Evolutionary conservation across 2,113 vertebrate genomes (phyloP).

Genomic region (Erythrocercus mccallii): DNA sequence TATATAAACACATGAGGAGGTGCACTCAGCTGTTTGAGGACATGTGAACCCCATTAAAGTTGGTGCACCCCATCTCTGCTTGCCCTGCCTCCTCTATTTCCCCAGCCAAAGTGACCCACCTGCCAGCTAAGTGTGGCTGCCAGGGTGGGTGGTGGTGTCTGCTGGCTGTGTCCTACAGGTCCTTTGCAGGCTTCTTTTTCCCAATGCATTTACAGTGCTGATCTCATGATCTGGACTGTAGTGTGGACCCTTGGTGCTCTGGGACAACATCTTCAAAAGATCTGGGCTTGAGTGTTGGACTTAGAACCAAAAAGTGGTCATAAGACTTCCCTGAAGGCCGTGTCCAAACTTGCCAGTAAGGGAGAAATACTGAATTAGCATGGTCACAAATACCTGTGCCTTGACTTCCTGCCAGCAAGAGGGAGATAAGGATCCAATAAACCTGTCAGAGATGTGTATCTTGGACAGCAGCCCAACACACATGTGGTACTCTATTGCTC

Average conservation of each 20-base stretch:
- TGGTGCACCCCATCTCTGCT: not conserved
- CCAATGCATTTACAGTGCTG: not conserved
- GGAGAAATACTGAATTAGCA: not conserved
- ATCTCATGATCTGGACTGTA: rapidly evolving
- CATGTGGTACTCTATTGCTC: not conserved
- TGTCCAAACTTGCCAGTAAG: not conserved
- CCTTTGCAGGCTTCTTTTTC: not conserved
- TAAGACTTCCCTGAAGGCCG: not conserved
- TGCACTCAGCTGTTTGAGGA: not conserved
- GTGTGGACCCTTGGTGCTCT: not conserved
- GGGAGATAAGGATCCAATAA: not conserved
- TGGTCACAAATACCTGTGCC: not conserved
- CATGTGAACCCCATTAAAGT: not conserved
- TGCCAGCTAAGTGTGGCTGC: not conserved
- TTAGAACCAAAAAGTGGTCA: not conserved
- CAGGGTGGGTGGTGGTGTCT: not conserved
- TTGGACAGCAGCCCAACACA: not conserved
- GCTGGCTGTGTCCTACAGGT: not conserved
- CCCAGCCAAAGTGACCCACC: not conserved
- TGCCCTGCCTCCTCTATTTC: not conserved
- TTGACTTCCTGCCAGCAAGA: not conserved
- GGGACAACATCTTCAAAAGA: not conserved
- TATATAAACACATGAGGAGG: not conserved
- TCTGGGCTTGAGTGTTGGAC: not conserved
- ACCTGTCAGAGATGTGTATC: not conserved